Evolutionary conservation across 2,797 vertebrate genomes (phyloP).

Genomic region (Oryzias sinensis): DNA sequence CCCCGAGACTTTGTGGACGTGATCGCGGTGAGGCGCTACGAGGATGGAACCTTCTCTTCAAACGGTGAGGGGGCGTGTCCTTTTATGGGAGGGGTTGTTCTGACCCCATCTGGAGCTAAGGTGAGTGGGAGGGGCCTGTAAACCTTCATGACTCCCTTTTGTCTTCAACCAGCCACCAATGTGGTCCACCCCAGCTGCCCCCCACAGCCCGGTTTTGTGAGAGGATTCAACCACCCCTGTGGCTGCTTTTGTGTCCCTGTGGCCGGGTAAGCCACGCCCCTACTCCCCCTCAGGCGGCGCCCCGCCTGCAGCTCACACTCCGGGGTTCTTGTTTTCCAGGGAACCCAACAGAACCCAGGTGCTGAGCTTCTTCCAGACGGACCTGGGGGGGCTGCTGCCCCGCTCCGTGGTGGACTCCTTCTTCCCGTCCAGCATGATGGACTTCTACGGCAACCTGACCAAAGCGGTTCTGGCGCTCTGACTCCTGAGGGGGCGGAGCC

Average conservation of each 20-base stretch:
- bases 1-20: slow-evolving; percentile 95
- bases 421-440: slow-evolving; percentile 89
- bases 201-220: slow-evolving; percentile 82
- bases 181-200: slow-evolving; percentile 83
- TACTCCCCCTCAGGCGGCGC: too few species aligned
- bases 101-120: not conserved
- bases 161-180: slow-evolving; percentile 79
- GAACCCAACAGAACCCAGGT: slow-evolving; percentile 85
- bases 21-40: slow-evolving; percentile 82
- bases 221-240: slow-evolving; percentile 91
- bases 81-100: not conserved
- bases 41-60: slow-evolving; percentile 86
- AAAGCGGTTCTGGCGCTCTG: slow-evolving; percentile 48
- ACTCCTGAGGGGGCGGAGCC: not conserved
- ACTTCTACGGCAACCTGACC: slow-evolving; percentile 87
- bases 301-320: too few species aligned
- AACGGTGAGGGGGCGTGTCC: slow-evolving; percentile 77
- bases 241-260: slow-evolving; percentile 90
- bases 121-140: not conserved
- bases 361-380: slow-evolving; percentile 93
- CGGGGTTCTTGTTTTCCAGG: slow-evolving; percentile 66
- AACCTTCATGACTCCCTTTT: slow-evolving; percentile 24
- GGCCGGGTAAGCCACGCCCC: slow-evolving; percentile 80
- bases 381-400: slow-evolving; percentile 89
- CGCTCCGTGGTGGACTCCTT: slow-evolving; percentile 92